Conservation (phyloP, 2,797 vertebrate genomes). For the Pseudochromis fuscus region DNA sequence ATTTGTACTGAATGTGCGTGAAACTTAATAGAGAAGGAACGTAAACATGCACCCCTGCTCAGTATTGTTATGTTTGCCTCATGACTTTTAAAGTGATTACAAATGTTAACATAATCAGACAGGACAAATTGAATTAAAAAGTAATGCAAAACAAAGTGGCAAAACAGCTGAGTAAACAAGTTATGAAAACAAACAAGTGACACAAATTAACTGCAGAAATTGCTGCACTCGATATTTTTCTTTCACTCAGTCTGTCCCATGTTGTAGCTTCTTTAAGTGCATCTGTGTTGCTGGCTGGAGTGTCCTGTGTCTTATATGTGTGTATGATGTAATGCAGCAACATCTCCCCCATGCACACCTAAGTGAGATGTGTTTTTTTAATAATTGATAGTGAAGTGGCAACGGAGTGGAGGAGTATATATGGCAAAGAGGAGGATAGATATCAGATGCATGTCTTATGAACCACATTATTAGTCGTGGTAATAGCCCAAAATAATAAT, state of each 20-base stretch:
- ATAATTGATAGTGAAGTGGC: neutral
- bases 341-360: neutral
- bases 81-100: conserved; percentile 53
- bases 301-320: neutral
- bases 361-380: conserved; percentile 9
- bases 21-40: neutral
- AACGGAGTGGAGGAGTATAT: conserved; percentile 18
- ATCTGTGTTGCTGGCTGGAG: neutral
- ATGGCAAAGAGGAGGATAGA: neutral
- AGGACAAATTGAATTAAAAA: conserved; percentile 28
- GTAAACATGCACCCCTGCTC: neutral
- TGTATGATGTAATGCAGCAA: conserved; percentile 11
- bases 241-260: neutral
- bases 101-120: conserved; percentile 19
- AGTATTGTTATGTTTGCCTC: neutral
- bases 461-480: neutral
- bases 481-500: neutral
- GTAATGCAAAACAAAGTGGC: conserved; percentile 22
- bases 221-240: neutral
- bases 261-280: neutral
- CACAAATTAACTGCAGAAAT: conserved; percentile 19
- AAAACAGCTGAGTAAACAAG: conserved; percentile 30
- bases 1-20: neutral
- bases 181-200: conserved; percentile 22
- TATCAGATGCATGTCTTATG: conserved; percentile 1